Evolutionary conservation across 2,888 invertebrate genomes (phyloP), one percentile per base, ranked within the genome.

Genomic region (Nyleta sp.): DNA sequence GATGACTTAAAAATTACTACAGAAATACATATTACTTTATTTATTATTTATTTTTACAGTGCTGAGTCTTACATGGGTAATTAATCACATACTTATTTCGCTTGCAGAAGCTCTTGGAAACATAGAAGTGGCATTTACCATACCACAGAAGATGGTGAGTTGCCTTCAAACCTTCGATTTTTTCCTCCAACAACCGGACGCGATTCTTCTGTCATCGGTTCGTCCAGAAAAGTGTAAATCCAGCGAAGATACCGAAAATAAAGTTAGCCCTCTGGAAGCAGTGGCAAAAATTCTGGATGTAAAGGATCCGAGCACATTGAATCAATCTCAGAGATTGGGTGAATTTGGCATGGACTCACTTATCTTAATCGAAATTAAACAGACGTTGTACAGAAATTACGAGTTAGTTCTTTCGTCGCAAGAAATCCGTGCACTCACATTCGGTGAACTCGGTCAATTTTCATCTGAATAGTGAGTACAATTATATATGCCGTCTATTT

Each of bases 291-390:
- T 98, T 86, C 92, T 98, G 60, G 96, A 96, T 76, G 94, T 99
- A 86, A 97, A 98, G 90, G 98, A 99, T 87, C 92, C 95, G 0
- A 94, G 94, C 82, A 95, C 95, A 78, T 93, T 98, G 28, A 94
- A 96, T 78, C 92, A 94, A 40, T 93, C 93, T 28, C 94, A 96
- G 4, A 96, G 95, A 40, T 92, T 99, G 52, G 97, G 97, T 24
- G 99, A 99, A 91, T 93, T 99, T 40, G 99, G 99, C 77, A 97
- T 99, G 95, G 99, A 99, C 90, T 99, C 99, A 1, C 92, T 99
- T 82, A 99, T 99, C 99, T 98, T 98, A 48, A 98, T 99, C 1
- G 99, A 99, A 93, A 98, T 99, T 87, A 99, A 99, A 91, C 98
- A 98, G 91, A 96, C 97, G 0, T 92, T 99, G 62, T 98, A 98